Evolutionary conservation across 2,113 vertebrate species (phyloP).

Genomic region (Paratilapia polleni): DNA sequence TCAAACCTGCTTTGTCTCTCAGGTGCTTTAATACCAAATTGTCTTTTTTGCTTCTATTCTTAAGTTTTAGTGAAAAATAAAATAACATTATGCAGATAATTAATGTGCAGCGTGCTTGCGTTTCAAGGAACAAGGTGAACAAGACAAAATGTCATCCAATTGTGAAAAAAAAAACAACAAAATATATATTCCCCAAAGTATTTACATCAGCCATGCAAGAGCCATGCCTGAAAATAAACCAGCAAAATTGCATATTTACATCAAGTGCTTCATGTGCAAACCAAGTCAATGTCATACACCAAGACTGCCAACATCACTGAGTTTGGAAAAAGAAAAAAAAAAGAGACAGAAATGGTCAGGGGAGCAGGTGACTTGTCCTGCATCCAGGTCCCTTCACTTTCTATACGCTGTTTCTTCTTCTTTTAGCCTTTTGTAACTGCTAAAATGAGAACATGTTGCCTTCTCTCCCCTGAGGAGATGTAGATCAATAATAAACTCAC

Average conservation of each 20-base stretch:
- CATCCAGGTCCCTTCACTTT: neutral
- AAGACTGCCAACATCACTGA: neutral
- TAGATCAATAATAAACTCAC: neutral
- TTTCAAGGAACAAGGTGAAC: conserved; percentile 41
- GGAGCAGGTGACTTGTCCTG: conserved; percentile 19
- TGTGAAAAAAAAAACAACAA: neutral
- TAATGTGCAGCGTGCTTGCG: conserved; percentile 41
- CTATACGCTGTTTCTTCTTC: neutral
- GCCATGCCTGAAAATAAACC: conserved; percentile 12
- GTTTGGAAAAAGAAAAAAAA: neutral
- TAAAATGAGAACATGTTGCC: neutral
- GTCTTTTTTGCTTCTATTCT: neutral
- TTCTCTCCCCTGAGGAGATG: neutral
- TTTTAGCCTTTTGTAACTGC: neutral
- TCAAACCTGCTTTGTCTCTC: neutral
- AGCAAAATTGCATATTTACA: conserved; percentile 19
- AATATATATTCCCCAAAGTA: conserved; percentile 42
- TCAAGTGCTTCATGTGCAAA: conserved; percentile 33
- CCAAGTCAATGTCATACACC: neutral
- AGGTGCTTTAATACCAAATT: neutral
- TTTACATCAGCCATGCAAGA: conserved; percentile 43
- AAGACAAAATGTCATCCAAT: neutral
- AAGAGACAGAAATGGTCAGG: neutral
- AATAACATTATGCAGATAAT: neutral
- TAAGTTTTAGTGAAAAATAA: conserved; percentile 14